Base-by-base conservation (phyloP, 2,113 vertebrate genomes). In the Epinephelus cyanopodus region DNA sequence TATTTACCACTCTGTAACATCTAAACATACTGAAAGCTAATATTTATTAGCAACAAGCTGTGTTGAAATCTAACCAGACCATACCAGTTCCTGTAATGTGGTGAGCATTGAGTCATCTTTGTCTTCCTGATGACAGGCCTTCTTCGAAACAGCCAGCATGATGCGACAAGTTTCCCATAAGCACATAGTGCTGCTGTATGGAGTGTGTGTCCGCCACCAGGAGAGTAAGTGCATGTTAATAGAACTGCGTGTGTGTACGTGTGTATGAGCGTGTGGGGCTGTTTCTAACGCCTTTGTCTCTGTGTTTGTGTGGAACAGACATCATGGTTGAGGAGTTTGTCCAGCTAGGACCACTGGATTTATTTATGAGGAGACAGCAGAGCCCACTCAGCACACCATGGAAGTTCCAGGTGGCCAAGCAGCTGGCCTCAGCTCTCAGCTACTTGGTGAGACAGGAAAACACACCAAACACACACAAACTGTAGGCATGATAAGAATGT, bases 311-410 rank as follows among this genome's bases (percentile, higher is more conserved):
- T 83, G 70, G 27, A 90, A 9, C 15, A 98, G 98, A 99, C 87
- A 99, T 99, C 89, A 99, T 99, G 97, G 98, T 99, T 17, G 98
- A 99, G 83, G 98, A 99, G 92, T 97, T 96, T 84, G 97, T 99
- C 11, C 96, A 99, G 54, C 96, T 93, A 1, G 98, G 98, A 4
- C 97, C 98, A 1, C 92, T 99, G 90, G 98, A 99, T 79, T 86
- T 97, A 79, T 99, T 99, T 56, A 98, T 99, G 97, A 97, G 95
- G 70, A 95, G 96, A 73, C 96, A 96, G 45, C 96, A 95, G 0
- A 95, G 91, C 27, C 86, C 92, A 11, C 97, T 99, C 67, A 96
- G 96, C 69, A 97, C 98, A 0, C 93, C 96, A 0, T 99, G 98
- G 98, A 99, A 99, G 89, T 99, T 99, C 92, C 98, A 98, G 87